Conservation (phyloP, 2,113 vertebrate genomes). For the Nesogale talazaci region DNA sequence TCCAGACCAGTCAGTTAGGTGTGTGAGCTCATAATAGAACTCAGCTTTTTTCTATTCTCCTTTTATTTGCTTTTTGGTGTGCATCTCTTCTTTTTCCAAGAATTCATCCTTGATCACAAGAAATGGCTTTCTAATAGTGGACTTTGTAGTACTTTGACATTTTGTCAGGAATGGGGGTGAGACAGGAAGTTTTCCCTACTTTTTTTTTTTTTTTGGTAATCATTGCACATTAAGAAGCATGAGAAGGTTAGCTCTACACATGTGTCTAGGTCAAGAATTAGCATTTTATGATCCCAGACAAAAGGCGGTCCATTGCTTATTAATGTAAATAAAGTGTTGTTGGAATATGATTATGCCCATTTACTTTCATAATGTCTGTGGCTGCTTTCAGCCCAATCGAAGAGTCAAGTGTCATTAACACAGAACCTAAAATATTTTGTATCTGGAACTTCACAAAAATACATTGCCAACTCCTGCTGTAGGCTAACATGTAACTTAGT, state of each 20-base stretch:
- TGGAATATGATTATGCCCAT: neutral
- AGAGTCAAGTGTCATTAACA: neutral
- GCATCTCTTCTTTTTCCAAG: neutral
- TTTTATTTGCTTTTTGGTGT: neutral
- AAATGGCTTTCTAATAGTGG: constrained; percentile 22
- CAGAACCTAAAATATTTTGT: neutral
- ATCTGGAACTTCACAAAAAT: neutral
- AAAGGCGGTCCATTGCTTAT: neutral
- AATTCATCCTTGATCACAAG: neutral
- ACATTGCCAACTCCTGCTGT: neutral
- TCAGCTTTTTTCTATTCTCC: neutral
- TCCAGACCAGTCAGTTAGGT: neutral
- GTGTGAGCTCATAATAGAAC: neutral
- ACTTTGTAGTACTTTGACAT: neutral
- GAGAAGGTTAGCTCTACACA: neutral
- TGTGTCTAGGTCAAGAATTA: neutral
- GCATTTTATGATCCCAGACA: neutral
- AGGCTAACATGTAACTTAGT: neutral
- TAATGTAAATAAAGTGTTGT: constrained; percentile 2
- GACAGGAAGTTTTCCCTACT: fast-evolving
- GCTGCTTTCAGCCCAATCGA: neutral
- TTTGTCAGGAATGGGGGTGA: fast-evolving
- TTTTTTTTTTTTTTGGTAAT: neutral
- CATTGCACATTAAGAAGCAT: too few relatives aligned
- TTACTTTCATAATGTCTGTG: neutral